These are phyloP conservation scores for Aythya baeri DNA, from an alignment of 2,113 vertebrate genomes.

Conservation along the genomic window DNA sequence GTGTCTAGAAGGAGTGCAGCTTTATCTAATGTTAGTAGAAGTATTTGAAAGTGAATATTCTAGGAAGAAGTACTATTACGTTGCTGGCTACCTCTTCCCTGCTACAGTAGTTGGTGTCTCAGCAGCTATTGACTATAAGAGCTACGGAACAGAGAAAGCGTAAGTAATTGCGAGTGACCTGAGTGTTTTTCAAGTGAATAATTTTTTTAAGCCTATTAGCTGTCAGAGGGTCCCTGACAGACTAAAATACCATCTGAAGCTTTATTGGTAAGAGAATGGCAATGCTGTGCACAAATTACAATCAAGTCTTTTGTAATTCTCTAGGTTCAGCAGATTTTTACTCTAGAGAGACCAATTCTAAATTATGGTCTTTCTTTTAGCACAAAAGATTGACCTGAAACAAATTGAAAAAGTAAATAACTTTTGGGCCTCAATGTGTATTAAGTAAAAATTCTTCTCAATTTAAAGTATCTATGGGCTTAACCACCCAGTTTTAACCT, in stretches of 20 bases:
- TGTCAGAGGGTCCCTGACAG: conserved; percentile 78
- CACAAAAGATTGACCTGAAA: conserved; percentile 81
- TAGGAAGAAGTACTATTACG: conserved; percentile 97
- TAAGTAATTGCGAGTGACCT: conserved; percentile 86
- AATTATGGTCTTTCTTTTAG: conserved; percentile 80
- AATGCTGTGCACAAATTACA: conserved; percentile 77
- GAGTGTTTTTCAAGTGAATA: conserved; percentile 81
- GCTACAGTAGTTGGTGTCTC: conserved; percentile 97
- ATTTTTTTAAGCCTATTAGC: conserved; percentile 81
- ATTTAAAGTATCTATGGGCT: conserved; percentile 81
- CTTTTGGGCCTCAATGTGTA: conserved; percentile 73
- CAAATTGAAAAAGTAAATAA: conserved; percentile 84
- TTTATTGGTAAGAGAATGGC: conserved; percentile 78
- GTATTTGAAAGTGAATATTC: conserved; percentile 99
- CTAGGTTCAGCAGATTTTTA: conserved; percentile 78
- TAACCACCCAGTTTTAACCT: conserved; percentile 81
- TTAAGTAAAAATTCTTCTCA: conserved; percentile 77
- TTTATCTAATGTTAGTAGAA: conserved; percentile 98
- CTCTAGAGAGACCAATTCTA: conserved; percentile 66
- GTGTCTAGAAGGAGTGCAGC: conserved; percentile 97
- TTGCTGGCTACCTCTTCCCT: conserved; percentile 96
- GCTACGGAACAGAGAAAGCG: conserved; percentile 95
- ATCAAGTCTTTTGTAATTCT: conserved; percentile 82
- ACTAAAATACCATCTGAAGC: conserved; percentile 80
- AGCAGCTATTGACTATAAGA: conserved; percentile 94